A percentile compares a stretch with the other conserved stretches of the same genome.
Evolutionary conservation across 2,888 invertebrate species (phyloP).

Genomic region (Macrosiphum euphorbiae): DNA sequence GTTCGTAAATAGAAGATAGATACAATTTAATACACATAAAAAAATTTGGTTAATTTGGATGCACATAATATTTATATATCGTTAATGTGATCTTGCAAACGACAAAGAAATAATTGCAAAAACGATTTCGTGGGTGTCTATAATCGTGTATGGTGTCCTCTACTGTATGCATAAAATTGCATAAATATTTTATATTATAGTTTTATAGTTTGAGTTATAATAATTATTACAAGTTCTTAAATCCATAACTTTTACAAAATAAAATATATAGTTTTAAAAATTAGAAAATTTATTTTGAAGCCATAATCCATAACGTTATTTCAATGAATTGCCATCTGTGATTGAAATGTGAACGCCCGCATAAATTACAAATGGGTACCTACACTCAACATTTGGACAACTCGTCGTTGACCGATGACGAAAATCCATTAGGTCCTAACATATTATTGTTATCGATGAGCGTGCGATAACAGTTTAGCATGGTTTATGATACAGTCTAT

Average conservation of each 20-base stretch:
- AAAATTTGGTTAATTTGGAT: neutral
- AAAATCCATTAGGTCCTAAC: neutral
- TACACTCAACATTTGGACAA: neutral
- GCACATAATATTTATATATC: neutral
- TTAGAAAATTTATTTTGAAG: neutral
- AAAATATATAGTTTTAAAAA: neutral
- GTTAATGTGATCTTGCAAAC: neutral
- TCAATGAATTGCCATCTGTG: neutral
- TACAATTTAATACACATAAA: neutral
- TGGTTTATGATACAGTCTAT: neutral
- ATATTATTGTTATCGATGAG: neutral
- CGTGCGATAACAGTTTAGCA: neutral
- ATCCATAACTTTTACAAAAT: neutral
- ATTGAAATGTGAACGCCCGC: neutral
- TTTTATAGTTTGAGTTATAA: neutral
- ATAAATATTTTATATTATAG: neutral
- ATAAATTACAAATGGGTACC: neutral
- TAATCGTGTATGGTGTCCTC: neutral
- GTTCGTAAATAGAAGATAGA: neutral
- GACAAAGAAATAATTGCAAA: neutral
- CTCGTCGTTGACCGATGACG: neutral
- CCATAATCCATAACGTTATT: neutral
- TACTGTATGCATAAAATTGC: neutral
- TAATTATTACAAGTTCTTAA: neutral
- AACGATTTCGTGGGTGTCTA: neutral